Evolutionary conservation across 2,113 vertebrate genomes (phyloP).

Genomic region (Scartelaos histophorus): DNA sequence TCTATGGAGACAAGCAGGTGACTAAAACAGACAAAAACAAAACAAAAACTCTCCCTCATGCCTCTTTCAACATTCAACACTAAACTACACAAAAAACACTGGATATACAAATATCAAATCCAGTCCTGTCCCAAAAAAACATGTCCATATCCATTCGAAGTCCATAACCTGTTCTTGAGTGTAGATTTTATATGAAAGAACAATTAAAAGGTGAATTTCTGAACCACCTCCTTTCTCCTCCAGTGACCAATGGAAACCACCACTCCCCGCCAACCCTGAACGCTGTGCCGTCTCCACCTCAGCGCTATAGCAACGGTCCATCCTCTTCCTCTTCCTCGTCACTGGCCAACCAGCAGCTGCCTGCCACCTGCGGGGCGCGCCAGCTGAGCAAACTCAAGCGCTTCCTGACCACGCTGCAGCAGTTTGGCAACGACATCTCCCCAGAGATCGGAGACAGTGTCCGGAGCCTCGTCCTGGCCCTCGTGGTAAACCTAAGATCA

Average conservation of each 20-base stretch:
- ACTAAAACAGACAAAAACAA: too few species aligned
- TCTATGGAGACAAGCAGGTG: too few species aligned
- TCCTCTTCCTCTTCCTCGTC: constrained; percentile 96
- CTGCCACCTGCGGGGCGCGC: constrained; percentile 94
- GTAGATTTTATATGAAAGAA: too few species aligned
- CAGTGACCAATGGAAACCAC: constrained; percentile 95
- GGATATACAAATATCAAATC: too few species aligned
- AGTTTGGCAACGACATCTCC: constrained; percentile 98
- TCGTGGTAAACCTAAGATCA: constrained; percentile 83
- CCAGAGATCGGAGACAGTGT: constrained; percentile 98
- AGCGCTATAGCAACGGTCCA: constrained; percentile 94
- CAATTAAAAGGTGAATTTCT: neutral
- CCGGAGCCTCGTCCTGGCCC: constrained; percentile 90
- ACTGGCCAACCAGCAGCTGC: constrained; percentile 95
- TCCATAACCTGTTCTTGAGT: too few species aligned
- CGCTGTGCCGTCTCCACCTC: constrained; percentile 92
- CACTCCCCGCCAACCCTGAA: constrained; percentile 95
- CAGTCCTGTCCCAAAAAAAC: too few species aligned
- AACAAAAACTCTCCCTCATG: too few species aligned
- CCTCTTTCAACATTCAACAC: too few species aligned
- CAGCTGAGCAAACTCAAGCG: constrained; percentile 99
- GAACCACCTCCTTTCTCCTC: neutral
- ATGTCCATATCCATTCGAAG: too few species aligned
- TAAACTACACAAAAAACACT: too few species aligned
- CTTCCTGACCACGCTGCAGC: constrained; percentile 97